Conservation (phyloP, 1,140 invertebrate genomes). For the Teleopsis dalmanni region DNA sequence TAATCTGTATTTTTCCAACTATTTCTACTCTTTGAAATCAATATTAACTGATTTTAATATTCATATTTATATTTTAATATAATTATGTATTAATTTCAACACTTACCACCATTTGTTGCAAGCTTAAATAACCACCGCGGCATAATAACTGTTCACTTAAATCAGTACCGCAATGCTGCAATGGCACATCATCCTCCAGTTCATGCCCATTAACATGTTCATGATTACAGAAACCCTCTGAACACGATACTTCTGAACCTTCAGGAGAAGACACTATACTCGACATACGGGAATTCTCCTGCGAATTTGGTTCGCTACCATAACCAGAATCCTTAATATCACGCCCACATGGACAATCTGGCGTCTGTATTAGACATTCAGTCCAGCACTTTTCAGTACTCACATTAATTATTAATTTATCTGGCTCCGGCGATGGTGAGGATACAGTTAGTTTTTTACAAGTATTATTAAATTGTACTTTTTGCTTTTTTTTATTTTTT, state of each 20-base stretch:
- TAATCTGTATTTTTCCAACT: not conserved
- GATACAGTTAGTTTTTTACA: not conserved
- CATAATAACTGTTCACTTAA: no score
- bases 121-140: slow-evolving; percentile 14
- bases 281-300: slow-evolving; percentile 57
- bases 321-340: slow-evolving; percentile 64
- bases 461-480: no score
- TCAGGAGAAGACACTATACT: slow-evolving; percentile 65
- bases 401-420: not conserved
- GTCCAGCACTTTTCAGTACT: slow-evolving; percentile 28
- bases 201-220: slow-evolving; percentile 37
- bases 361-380: slow-evolving; percentile 25
- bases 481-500: no score
- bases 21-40: not conserved
- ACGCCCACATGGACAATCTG: slow-evolving; percentile 45
- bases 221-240: slow-evolving; percentile 72
- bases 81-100: not conserved
- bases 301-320: slow-evolving; percentile 55
- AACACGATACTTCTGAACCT: slow-evolving; percentile 77
- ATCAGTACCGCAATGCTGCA: no score
- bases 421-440: no score
- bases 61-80: not conserved
- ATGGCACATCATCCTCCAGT: slow-evolving; percentile 41
- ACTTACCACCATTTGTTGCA: slow-evolving; percentile 44
- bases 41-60: not conserved